Base-by-base conservation (phyloP, 2,888 invertebrate species). In the Dusona sp. region DNA sequence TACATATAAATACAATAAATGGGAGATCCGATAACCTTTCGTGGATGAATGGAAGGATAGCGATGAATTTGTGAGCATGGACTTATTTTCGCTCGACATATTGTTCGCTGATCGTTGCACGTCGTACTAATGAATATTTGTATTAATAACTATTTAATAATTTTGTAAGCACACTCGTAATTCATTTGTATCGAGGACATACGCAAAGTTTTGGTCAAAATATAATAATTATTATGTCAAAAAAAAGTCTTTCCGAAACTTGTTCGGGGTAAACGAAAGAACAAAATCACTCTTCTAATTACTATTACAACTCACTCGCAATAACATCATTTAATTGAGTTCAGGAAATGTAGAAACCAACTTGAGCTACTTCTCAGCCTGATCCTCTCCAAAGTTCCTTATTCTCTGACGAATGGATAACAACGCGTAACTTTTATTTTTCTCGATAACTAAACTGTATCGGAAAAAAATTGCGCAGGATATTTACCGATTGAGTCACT, bases 1-100 rank as follows among this genome's bases (percentile, higher is more conserved):
- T 51, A 11, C 29, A 51, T 51, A 33, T n/a, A n/a, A 29, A 33
- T 29, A 42, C 29, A 29, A 61, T 8, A 45, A 72, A 78, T 61
- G 22, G 33, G 48, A 73, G 54, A 83, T 64, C 83, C 83, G 67
- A 79, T 57, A 42, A 74, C 13, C 73, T 73, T 33, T 77, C 65
- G 75, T 54, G 68, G 80, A 77, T 70, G 75, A 64, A 80, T 70
- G 36, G 36, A 70, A 61, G 61, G 29, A 75, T 45, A 29, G 29
- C 29, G n/a, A 70, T 48, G 29, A 70, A 48, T 48, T 48, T 48
- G 70, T 2, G 48, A 33, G 42, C 48, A 48, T 75, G 68, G 33
- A 65, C 70, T 16, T 51, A 70, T 72, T 38, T 67, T 25, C 19
- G 29, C 16, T 70, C 25, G 9, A 29, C 42, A 61, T 16, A 22